Evolutionary conservation across 1,140 invertebrate genomes (phyloP).

Genomic region (Scylla paramamosain): DNA sequence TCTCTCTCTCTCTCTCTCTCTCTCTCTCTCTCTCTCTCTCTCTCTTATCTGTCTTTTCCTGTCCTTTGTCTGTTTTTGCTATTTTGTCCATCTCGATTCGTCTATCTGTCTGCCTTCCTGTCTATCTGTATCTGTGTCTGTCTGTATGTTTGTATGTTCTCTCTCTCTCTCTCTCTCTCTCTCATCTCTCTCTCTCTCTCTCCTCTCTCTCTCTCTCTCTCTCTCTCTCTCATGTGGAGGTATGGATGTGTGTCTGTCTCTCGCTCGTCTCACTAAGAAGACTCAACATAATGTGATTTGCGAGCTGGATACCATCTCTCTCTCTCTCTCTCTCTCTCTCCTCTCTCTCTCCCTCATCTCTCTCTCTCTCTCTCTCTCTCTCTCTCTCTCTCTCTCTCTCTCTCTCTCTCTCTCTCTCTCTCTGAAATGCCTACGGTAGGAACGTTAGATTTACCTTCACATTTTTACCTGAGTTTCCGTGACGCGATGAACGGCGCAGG

Average conservation of each 20-base stretch:
- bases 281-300: neutral
- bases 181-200: neutral
- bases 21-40: neutral
- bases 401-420: conserved; percentile 43
- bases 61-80: neutral
- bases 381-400: conserved; percentile 43
- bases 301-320: neutral
- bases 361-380: conserved; percentile 28
- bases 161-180: neutral
- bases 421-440: neutral
- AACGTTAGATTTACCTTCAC: too few relatives aligned
- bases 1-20: neutral
- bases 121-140: too few relatives aligned
- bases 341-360: neutral
- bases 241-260: neutral
- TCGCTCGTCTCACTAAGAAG: neutral
- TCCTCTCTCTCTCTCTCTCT: neutral
- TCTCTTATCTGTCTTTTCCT: neutral
- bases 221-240: neutral
- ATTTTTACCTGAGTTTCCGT: too few relatives aligned
- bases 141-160: too few relatives aligned
- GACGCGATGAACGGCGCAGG: too few relatives aligned
- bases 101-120: too few relatives aligned
- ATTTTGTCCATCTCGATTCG: neutral
- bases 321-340: conserved; percentile 14